A percentile compares a stretch with the other conserved stretches of the same genome.
These are phyloP conservation scores for Labrus mixtus DNA, from an alignment of 2,113 vertebrate species.

Conservation along the genomic window DNA sequence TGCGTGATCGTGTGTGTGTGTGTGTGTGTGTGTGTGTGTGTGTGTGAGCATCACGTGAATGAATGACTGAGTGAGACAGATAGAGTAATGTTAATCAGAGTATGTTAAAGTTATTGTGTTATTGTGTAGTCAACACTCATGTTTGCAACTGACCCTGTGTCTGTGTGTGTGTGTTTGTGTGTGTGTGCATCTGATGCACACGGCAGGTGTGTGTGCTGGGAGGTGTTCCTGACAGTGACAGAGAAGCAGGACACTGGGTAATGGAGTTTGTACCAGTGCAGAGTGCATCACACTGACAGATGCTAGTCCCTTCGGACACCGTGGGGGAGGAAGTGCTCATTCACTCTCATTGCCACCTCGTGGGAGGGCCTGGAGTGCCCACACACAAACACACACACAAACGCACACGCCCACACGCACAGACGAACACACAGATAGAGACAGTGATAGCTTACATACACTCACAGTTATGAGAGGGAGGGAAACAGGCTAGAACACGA, in stretches of 20 bases:
- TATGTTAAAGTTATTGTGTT: background rate
- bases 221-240: conserved; percentile 65
- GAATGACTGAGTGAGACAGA: conserved; percentile 39
- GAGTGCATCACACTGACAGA: conserved; percentile 78
- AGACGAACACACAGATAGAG: conserved; percentile 18
- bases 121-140: background rate
- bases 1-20: conserved; percentile 8
- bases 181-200: background rate
- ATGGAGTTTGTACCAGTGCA: conserved; percentile 77
- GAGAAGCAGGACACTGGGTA: conserved; percentile 73
- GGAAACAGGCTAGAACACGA: background rate
- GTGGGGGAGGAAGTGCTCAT: conserved; percentile 70
- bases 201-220: conserved; percentile 13
- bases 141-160: conserved; percentile 9
- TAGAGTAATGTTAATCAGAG: conserved; percentile 28
- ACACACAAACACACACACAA: conserved; percentile 34
- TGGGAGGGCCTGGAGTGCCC: conserved; percentile 57
- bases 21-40: no score
- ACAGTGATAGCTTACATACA: conserved; percentile 21
- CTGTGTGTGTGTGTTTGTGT: background rate
- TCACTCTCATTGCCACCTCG: conserved; percentile 62
- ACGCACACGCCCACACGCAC: conserved; percentile 20
- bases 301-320: conserved; percentile 63
- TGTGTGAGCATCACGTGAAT: conserved; percentile 12
- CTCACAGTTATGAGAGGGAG: conserved; percentile 8